Percentiles rank a stretch among this genome's conserved stretches.
These are phyloP conservation scores for Monochamus saltuarius DNA, from an alignment of 1,140 invertebrate species.

Conservation along the genomic window DNA sequence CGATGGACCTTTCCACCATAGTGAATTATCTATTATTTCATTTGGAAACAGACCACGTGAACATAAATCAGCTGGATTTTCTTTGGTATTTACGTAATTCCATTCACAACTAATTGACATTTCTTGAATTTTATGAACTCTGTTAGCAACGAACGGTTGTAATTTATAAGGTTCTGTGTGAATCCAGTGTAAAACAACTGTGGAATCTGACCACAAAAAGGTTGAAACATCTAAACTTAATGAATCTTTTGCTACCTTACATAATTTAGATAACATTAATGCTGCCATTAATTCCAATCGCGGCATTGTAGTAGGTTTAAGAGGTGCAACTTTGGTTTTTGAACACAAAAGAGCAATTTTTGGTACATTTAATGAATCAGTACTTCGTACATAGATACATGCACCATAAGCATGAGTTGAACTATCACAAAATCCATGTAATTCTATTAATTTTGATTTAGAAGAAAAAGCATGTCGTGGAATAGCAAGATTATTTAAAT, in stretches of 20 bases:
- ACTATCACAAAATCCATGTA: constrained; percentile 49
- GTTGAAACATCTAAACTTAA: constrained; percentile 1
- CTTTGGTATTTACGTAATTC: no score
- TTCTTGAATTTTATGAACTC: no score
- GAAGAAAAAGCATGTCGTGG: neutral
- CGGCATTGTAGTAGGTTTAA: constrained; percentile 37
- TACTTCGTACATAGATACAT: constrained; percentile 42
- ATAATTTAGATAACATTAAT: constrained; percentile 35
- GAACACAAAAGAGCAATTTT: constrained; percentile 31
- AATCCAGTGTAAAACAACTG: no score
- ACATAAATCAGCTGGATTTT: no score
- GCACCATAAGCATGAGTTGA: constrained; percentile 46
- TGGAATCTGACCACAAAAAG: no score
- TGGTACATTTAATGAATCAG: neutral
- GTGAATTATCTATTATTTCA: no score
- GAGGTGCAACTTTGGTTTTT: constrained; percentile 43
- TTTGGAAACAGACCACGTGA: no score
- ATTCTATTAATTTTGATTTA: neutral
- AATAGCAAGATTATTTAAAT: neutral
- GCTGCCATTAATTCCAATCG: constrained; percentile 43
- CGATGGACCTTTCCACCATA: no score
- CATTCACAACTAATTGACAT: no score
- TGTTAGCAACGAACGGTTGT: no score
- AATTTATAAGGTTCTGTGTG: no score
- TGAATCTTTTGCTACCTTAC: constrained; percentile 17